A percentile compares a stretch with the other conserved stretches of the same genome.
These are phyloP conservation scores for Sarcophaga subvicina DNA, from an alignment of 2,888 invertebrate genomes.

Conservation along the genomic window DNA sequence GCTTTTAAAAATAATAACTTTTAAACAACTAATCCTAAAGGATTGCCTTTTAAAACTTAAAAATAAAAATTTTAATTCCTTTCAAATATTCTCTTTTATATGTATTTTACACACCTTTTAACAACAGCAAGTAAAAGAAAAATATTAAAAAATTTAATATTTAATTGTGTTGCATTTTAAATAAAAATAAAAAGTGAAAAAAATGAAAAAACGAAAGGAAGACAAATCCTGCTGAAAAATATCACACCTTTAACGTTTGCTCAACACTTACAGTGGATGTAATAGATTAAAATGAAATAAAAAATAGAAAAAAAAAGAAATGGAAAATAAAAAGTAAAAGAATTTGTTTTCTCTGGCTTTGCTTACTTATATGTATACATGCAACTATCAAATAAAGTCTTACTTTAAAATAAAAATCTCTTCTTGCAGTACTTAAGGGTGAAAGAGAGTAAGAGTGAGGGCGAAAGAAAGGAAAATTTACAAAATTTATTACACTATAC, in stretches of 20 bases:
- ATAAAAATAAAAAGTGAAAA: not conserved
- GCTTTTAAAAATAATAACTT: too few species aligned
- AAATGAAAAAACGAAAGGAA: too few species aligned
- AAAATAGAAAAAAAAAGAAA: not conserved
- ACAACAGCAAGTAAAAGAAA: too few species aligned
- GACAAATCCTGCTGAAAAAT: too few species aligned
- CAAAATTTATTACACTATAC: conserved; percentile 54
- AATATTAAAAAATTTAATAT: too few species aligned
- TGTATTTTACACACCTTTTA: too few species aligned
- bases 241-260: not conserved
- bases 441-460: too few species aligned
- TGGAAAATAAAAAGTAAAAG: not conserved
- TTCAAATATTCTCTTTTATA: too few species aligned
- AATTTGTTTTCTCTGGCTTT: not conserved
- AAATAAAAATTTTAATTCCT: too few species aligned
- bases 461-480: conserved; percentile 4
- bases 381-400: conserved; percentile 9
- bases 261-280: conserved; percentile 26
- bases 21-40: too few species aligned
- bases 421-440: not conserved
- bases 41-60: too few species aligned
- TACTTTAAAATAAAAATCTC: conserved; percentile 39
- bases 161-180: not conserved
- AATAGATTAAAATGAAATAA: conserved; percentile 29
- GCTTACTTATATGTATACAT: not conserved